phyloP scores from a whole-genome alignment of 2,797 vertebrate species.

The Halcyon smyrnensis region DNA sequence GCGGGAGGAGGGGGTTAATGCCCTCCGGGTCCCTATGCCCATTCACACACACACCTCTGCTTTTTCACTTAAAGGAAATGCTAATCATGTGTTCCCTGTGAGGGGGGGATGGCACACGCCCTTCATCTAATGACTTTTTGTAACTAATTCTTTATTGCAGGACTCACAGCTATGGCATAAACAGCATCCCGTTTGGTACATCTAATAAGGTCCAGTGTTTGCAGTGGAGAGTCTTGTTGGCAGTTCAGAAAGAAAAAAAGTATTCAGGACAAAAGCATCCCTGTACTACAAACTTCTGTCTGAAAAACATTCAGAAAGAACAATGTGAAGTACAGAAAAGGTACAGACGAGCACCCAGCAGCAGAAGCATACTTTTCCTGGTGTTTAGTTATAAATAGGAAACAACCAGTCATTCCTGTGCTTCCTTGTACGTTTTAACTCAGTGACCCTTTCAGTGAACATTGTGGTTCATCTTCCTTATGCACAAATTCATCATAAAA shows the following conservation, averaged over 20 bases:
- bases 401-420: neutral
- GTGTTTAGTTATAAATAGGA: neutral
- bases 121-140: neutral
- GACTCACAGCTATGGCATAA: neutral
- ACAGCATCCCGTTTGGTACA: neutral
- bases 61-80: neutral
- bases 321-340: neutral
- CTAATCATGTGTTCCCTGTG: fast-evolving
- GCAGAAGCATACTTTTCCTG: neutral
- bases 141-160: neutral
- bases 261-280: neutral
- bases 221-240: neutral
- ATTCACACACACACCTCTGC: fast-evolving
- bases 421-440: neutral
- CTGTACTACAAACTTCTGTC: neutral
- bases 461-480: neutral
- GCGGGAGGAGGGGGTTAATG: fast-evolving
- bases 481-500: neutral
- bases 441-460: neutral
- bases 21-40: neutral
- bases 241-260: neutral
- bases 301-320: neutral
- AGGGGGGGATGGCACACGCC: neutral
- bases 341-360: neutral
- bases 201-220: neutral